Percentiles rank a stretch among this genome's conserved stretches.
Evolutionary conservation across 2,888 invertebrate species (phyloP).

Genomic region (Netelia melanura): DNA sequence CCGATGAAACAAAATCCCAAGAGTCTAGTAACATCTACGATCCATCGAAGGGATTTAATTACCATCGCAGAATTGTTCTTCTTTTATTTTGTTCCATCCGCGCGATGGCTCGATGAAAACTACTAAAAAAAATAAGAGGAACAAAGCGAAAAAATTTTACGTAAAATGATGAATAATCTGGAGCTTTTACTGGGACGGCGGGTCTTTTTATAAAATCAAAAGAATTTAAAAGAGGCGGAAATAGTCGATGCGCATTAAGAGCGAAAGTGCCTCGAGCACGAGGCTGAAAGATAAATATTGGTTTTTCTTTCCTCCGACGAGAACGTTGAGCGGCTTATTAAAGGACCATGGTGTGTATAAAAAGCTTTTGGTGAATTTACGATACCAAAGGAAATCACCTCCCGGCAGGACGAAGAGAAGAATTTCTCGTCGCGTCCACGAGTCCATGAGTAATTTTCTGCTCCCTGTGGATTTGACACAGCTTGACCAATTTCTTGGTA

Average conservation of each 20-base stretch:
- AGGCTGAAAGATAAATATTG: too few relatives aligned
- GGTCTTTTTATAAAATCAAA: too few relatives aligned
- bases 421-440: not conserved
- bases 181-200: too few relatives aligned
- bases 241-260: too few relatives aligned
- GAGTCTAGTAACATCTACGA: not conserved
- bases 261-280: too few relatives aligned
- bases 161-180: too few relatives aligned
- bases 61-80: not conserved
- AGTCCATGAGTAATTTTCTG: not conserved
- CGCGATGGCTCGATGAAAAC: conserved; percentile 7
- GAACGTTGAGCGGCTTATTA: too few relatives aligned
- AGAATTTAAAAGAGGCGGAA: too few relatives aligned
- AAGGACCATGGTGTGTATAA: not conserved
- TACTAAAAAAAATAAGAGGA: not conserved
- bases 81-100: not conserved
- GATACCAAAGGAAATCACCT: not conserved
- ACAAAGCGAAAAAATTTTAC: not conserved
- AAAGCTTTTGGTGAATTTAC: not conserved
- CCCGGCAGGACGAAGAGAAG: not conserved
- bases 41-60: not conserved
- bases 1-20: not conserved
- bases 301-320: too few relatives aligned
- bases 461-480: not conserved
- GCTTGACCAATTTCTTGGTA: not conserved